Evolutionary conservation across 1,140 invertebrate genomes (phyloP).

Genomic region (Ganaspis sp.): DNA sequence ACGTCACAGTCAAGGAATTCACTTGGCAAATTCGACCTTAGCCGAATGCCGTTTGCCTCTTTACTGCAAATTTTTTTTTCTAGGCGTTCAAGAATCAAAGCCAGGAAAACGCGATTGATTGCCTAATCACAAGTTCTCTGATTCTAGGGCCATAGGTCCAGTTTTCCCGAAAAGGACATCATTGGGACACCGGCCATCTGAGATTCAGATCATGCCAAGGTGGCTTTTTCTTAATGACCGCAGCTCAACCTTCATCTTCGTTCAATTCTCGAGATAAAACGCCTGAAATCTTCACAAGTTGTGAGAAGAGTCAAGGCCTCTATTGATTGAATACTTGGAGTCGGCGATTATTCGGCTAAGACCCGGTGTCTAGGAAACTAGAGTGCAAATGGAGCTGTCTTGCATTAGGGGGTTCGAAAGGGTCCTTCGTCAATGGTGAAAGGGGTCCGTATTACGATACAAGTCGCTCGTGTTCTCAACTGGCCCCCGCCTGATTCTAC

Average conservation of each 20-base stretch:
- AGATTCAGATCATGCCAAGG: conserved; percentile 65
- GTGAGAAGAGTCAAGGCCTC: neutral
- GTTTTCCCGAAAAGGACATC: conserved; percentile 63
- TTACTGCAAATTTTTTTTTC: neutral
- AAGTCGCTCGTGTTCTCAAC: conserved; percentile 47
- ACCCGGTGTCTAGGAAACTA: conserved; percentile 27
- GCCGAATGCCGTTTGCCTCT: conserved; percentile 11
- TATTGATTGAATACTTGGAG: neutral
- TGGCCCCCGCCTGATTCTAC: conserved; percentile 68
- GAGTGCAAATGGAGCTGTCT: conserved; percentile 35
- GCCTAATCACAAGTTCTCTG: conserved; percentile 51
- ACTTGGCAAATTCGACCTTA: conserved; percentile 24
- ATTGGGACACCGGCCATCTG: conserved; percentile 52
- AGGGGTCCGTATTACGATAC: conserved; percentile 67
- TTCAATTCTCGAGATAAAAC: neutral
- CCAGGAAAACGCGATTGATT: conserved; percentile 43
- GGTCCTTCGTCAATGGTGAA: conserved; percentile 67
- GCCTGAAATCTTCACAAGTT: neutral
- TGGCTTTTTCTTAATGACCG: conserved; percentile 48
- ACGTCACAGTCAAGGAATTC: conserved; percentile 28
- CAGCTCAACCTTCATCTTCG: conserved; percentile 45
- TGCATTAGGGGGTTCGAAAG: conserved; percentile 62
- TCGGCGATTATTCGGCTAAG: neutral
- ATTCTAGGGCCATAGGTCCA: conserved; percentile 51
- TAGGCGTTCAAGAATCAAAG: conserved; percentile 7